Evolutionary conservation across 2,888 invertebrate species (phyloP).

Genomic region (Phalera bucephala): DNA sequence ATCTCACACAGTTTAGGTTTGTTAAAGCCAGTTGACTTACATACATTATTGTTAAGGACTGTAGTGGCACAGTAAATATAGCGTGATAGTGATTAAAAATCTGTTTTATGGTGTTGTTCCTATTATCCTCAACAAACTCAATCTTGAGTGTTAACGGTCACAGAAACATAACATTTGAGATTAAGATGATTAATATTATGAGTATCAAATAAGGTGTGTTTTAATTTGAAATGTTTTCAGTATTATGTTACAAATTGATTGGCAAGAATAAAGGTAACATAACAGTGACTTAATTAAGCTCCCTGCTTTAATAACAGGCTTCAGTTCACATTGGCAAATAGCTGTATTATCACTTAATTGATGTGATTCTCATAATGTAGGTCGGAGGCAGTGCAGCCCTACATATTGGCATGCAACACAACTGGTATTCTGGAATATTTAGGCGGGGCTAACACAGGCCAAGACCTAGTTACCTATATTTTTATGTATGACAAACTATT

Average conservation of each 20-base stretch:
- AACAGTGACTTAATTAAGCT: slow-evolving; percentile 12
- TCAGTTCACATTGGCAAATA: slow-evolving; percentile 23
- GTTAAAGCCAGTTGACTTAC: no score
- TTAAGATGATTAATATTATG: no score
- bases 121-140: no score
- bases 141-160: no score
- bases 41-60: no score
- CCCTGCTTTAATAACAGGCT: slow-evolving; percentile 18
- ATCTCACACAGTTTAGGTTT: slow-evolving; percentile 5
- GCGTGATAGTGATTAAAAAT: no score
- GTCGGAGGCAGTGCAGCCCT: slow-evolving; percentile 18
- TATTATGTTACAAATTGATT: no score
- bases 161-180: no score
- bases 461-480: slow-evolving; percentile 1
- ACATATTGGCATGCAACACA: slow-evolving; percentile 6
- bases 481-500: no score
- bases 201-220: no score
- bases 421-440: slow-evolving; percentile 8
- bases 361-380: slow-evolving; percentile 20
- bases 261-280: background rate
- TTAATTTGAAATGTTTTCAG: no score
- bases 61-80: no score
- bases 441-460: slow-evolving; percentile 2
- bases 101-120: slow-evolving; percentile 7
- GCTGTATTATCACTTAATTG: slow-evolving; percentile 29